Evolutionary conservation across 2,888 invertebrate species (phyloP).

Genomic region (Prosopocoilus inquinatus): DNA sequence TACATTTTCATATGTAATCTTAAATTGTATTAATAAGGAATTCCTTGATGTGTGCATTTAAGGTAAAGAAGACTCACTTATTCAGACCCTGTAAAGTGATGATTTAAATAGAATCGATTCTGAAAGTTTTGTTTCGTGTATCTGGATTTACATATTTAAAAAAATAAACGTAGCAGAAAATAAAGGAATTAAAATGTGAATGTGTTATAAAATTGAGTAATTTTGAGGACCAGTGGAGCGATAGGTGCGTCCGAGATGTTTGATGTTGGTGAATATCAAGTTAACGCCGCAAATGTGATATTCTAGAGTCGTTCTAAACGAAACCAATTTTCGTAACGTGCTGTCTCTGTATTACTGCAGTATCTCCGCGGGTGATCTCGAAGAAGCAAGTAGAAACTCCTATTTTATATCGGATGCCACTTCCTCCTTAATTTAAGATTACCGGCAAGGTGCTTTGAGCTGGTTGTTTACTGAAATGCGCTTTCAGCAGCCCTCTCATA

Average conservation of each 20-base stretch:
- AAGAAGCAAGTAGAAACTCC: constrained; percentile 13
- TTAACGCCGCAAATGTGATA: constrained; percentile 26
- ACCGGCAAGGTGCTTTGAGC: constrained; percentile 17
- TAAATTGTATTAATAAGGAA: too few species aligned
- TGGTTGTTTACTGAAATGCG: constrained; percentile 24
- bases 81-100: too few species aligned
- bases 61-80: too few species aligned
- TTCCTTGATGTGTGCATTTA: too few species aligned
- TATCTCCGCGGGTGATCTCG: constrained; percentile 24
- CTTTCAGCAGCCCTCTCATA: constrained; percentile 18
- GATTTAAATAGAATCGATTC: too few species aligned
- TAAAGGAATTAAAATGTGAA: too few species aligned
- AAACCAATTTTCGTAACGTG: constrained; percentile 34
- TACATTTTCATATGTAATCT: too few species aligned
- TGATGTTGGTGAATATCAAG: constrained; percentile 15
- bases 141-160: too few species aligned
- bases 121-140: too few species aligned
- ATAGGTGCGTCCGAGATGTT: constrained; percentile 2
- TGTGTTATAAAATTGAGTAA: not conserved
- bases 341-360: constrained; percentile 25
- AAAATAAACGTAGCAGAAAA: too few species aligned
- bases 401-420: constrained; percentile 28
- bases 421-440: constrained; percentile 29
- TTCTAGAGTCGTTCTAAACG: constrained; percentile 29
- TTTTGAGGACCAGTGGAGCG: constrained; percentile 1